Base-by-base conservation (phyloP, 2,113 vertebrate species). In the Plestiodon gilberti region DNA sequence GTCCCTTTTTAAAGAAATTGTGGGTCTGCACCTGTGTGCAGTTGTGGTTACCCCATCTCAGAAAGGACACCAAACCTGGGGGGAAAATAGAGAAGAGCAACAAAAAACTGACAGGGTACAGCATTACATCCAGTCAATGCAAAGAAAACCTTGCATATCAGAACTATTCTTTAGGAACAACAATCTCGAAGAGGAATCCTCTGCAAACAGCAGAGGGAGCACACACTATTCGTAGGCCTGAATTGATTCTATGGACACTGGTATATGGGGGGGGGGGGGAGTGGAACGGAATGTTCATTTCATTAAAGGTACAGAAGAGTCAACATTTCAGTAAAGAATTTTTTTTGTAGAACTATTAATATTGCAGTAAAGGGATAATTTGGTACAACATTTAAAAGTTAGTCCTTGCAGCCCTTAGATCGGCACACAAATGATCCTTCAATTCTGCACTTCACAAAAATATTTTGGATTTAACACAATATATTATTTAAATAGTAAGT, bases 141-240 rank as follows among this genome's bases (percentile, higher is more conserved):
- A 64, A 84, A 4, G 25, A 33, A 85, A 85, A 48, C 4, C 33
- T 43, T 57, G 10, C 33, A 23, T 48, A 35, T 25, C 18, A 13
- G 75, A 40, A 61, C 17, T 28, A 15, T 35, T 0, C 1, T 1
- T 4, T 2, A 11, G 0, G 1, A 0, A 20, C 7, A 0, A 20
- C 6, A 73, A 89, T 43, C 22, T 22, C 59, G 52, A 84, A 69
- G 1, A 78, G 81, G 1, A 43, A 35, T 91, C 61, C 61, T 89
- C 70, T 82, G 5, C 1, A 80, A 83, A 89, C 95, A 94, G 95
- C 91, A 94, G 93, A 85, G 89, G 93, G 94, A 94, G 92, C 95
- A 94, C 89, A 75, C 0, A 55, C 85, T 35, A 65, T 35, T 87
- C 22, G 9, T 83, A 0, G 1, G 52, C 18, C 78, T n/a, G 52